Evolutionary conservation across 2,888 invertebrate species (phyloP).

Genomic region (Epicampocera succincta): DNA sequence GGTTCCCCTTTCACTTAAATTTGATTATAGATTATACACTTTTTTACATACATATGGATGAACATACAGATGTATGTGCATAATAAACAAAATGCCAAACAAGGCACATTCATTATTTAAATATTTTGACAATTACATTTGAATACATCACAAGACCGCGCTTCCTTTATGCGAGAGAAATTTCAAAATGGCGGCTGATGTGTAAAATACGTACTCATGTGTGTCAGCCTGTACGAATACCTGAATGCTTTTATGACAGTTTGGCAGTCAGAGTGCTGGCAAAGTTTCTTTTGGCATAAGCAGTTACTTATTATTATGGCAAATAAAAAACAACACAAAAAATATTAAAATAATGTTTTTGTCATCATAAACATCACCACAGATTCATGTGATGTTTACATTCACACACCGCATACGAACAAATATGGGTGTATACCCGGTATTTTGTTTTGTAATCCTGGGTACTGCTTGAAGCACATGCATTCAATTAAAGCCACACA

Average conservation of each 20-base stretch:
- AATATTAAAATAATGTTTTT: conserved; percentile 32
- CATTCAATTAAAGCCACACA: too few relatives aligned
- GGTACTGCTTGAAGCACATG: too few relatives aligned
- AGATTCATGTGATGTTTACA: conserved; percentile 37
- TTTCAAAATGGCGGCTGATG: conserved; percentile 7
- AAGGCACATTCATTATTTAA: conserved; percentile 26
- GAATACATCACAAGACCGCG: not conserved
- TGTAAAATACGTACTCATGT: too few relatives aligned
- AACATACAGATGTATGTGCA: too few relatives aligned
- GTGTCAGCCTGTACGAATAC: not conserved
- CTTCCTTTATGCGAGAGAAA: not conserved
- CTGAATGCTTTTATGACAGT: not conserved
- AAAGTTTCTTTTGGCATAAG: conserved; percentile 32
- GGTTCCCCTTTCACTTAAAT: not conserved
- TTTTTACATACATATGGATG: too few relatives aligned
- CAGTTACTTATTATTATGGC: conserved; percentile 13
- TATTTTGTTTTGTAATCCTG: too few relatives aligned
- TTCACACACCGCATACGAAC: not conserved
- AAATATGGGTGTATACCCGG: too few relatives aligned
- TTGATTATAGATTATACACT: not conserved
- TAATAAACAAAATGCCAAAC: conserved; percentile 7
- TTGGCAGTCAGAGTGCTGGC: conserved; percentile 9
- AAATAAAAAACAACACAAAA: not conserved
- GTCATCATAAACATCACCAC: conserved; percentile 55
- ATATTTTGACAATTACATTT: conserved; percentile 41